Percentiles rank a stretch among this genome's conserved stretches.
Conservation (phyloP, 2,888 invertebrate genomes). For the Tachina fera region DNA sequence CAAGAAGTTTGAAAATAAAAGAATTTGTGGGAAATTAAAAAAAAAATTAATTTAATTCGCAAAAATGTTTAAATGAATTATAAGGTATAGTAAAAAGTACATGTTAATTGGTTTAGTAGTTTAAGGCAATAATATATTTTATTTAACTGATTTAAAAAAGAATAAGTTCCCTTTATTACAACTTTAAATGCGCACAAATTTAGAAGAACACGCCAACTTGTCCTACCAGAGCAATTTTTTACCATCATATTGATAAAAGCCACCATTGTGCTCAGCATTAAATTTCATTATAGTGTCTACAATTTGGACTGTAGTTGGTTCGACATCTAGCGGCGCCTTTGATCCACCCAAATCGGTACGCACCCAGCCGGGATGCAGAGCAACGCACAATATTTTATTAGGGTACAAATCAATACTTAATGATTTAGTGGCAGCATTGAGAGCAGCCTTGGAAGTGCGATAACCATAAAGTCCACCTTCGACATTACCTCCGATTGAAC, state of each 20-base stretch:
- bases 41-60: slow-evolving; percentile 22
- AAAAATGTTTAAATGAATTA: background rate
- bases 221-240: slow-evolving; percentile 88
- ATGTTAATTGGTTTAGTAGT: background rate
- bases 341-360: slow-evolving; percentile 94
- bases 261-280: slow-evolving; percentile 88
- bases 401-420: slow-evolving; percentile 91
- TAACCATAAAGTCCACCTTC: slow-evolving; percentile 93
- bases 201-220: background rate
- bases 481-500: slow-evolving; percentile 89
- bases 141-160: background rate
- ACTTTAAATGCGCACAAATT: background rate
- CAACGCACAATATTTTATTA: slow-evolving; percentile 89
- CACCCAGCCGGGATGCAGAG: slow-evolving; percentile 96
- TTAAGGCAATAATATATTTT: background rate
- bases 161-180: background rate
- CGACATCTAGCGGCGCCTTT: slow-evolving; percentile 89
- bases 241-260: slow-evolving; percentile 91
- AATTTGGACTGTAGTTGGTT: slow-evolving; percentile 87
- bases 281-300: slow-evolving; percentile 87
- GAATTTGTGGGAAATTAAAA: slow-evolving; percentile 41
- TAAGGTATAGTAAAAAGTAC: background rate
- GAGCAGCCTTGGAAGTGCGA: slow-evolving; percentile 93
- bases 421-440: slow-evolving; percentile 94
- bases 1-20: slow-evolving; percentile 44